phyloP scores from a whole-genome alignment of 2,113 vertebrate species.

The Thunnus maccoyii region DNA sequence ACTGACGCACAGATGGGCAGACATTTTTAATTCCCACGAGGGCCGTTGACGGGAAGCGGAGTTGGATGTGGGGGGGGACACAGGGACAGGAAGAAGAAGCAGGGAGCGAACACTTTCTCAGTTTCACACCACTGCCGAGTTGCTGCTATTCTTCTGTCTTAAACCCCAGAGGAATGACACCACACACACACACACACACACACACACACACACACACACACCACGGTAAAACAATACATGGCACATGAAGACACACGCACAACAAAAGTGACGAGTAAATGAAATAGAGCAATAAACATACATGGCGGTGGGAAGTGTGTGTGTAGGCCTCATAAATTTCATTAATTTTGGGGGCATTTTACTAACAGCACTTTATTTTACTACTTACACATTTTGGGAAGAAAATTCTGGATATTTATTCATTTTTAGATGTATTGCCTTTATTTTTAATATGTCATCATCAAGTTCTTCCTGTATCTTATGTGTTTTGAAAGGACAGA shows the following conservation, averaged over 20 bases:
- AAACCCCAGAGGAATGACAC: slow-evolving; percentile 43
- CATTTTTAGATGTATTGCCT: background rate
- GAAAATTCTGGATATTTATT: no score
- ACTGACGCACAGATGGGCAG: slow-evolving; percentile 10
- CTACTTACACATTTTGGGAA: no score
- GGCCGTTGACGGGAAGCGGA: slow-evolving; percentile 69
- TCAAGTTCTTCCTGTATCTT: background rate
- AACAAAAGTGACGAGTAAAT: background rate
- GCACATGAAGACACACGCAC: slow-evolving; percentile 26
- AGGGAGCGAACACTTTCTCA: slow-evolving; percentile 61
- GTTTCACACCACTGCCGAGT: slow-evolving; percentile 64
- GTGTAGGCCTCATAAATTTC: background rate
- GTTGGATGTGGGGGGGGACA: slow-evolving; percentile 27
- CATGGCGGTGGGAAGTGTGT: background rate
- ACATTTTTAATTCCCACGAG: slow-evolving; percentile 68
- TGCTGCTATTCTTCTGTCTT: slow-evolving; percentile 64
- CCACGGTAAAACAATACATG: slow-evolving; percentile 30
- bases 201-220: slow-evolving; percentile 13
- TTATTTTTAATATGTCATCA: background rate
- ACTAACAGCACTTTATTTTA: no score
- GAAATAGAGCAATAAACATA: slow-evolving; percentile 16
- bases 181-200: slow-evolving; percentile 31
- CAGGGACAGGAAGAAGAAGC: slow-evolving; percentile 58
- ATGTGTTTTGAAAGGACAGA: no score
- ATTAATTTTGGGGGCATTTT: no score